phyloP scores from a whole-genome alignment of 1,140 invertebrate genomes.

The Archegozetes longisetosus region DNA sequence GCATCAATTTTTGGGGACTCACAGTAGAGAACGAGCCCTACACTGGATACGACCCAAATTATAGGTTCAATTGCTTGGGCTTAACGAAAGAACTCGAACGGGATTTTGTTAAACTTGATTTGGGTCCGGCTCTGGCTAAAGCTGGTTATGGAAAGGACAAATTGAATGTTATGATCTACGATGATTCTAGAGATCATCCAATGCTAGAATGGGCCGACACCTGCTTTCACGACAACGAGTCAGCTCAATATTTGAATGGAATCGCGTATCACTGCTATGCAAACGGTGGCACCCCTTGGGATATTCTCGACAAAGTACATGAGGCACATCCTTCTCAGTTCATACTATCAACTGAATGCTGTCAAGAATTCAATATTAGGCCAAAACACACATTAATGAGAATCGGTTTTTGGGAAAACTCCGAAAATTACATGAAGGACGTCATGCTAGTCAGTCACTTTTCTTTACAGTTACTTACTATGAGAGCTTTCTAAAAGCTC shows the following conservation, averaged over 20 bases:
- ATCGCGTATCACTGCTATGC: constrained; percentile 62
- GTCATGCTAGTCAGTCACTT: too few relatives aligned
- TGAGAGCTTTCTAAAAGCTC: too few relatives aligned
- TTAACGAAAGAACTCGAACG: constrained; percentile 45
- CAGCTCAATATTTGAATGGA: constrained; percentile 56
- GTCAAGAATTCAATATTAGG: too few relatives aligned
- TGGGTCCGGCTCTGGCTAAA: constrained; percentile 47
- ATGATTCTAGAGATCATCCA: constrained; percentile 46
- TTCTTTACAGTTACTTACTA: too few relatives aligned
- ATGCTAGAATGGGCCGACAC: constrained; percentile 43
- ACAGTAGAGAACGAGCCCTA: constrained; percentile 44
- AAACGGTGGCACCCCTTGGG: constrained; percentile 34
- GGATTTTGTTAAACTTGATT: constrained; percentile 44
- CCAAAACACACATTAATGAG: too few relatives aligned
- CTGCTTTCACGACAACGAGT: constrained; percentile 31
- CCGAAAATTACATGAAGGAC: too few relatives aligned
- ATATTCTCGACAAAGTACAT: constrained; percentile 37
- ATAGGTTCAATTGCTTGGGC: constrained; percentile 50
- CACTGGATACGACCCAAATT: constrained; percentile 32
- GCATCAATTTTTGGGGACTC: constrained; percentile 42
- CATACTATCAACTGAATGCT: too few relatives aligned
- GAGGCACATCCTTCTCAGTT: too few relatives aligned
- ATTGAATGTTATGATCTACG: constrained; percentile 45
- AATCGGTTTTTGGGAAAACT: too few relatives aligned
- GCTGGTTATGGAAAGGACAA: constrained; percentile 36